These are phyloP conservation scores for Anguilla anguilla DNA, from an alignment of 2,797 vertebrate species.

Conservation along the genomic window DNA sequence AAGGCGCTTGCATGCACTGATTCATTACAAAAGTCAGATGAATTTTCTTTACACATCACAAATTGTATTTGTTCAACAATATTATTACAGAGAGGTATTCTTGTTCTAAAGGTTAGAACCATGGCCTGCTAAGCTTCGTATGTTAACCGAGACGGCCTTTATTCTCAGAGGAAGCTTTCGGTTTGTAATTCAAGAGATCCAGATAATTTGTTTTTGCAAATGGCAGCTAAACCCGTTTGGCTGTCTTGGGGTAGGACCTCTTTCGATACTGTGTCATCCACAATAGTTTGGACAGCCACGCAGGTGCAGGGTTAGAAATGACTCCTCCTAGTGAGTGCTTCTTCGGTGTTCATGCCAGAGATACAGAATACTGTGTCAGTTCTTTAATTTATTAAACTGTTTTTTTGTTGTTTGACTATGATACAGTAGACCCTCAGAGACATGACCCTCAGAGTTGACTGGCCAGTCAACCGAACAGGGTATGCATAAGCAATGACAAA, in stretches of 20 bases:
- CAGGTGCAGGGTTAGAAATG: not conserved
- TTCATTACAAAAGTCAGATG: not conserved
- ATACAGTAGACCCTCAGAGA: not conserved
- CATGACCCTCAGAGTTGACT: not conserved
- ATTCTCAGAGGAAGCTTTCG: conserved; percentile 35
- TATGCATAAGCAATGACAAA: not conserved
- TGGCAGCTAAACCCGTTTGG: conserved; percentile 55
- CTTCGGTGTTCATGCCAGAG: not conserved
- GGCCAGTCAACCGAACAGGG: not conserved
- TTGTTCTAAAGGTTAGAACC: conserved; percentile 70
- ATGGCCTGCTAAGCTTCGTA: conserved; percentile 60
- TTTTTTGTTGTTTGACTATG: not conserved
- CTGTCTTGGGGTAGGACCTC: conserved; percentile 41
- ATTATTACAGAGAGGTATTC: conserved; percentile 74
- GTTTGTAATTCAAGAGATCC: conserved; percentile 42
- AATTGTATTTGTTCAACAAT: conserved; percentile 53
- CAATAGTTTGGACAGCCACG: not conserved
- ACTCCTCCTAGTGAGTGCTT: not conserved
- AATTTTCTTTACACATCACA: conserved; percentile 34
- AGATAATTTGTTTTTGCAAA: conserved; percentile 37
- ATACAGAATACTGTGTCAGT: not conserved
- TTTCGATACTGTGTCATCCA: not conserved
- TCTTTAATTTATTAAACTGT: not conserved
- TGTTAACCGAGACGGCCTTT: conserved; percentile 34
- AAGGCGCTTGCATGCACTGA: not conserved